These are phyloP conservation scores for Acholoe squamosa DNA, from an alignment of 2,888 invertebrate genomes.

Conservation along the genomic window DNA sequence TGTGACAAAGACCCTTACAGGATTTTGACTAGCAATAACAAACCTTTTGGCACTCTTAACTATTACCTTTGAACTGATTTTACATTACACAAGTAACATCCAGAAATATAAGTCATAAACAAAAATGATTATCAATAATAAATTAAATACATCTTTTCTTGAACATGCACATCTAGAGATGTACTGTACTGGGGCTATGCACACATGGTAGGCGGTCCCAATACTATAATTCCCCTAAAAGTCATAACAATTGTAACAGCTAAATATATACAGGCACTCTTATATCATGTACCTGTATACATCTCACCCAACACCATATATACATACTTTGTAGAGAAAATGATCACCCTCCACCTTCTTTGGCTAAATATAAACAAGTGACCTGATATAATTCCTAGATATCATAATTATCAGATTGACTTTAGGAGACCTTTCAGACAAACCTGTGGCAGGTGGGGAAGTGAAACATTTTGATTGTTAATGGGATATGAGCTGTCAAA, in stretches of 20 bases:
- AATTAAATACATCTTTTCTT: not conserved
- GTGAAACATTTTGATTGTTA: not conserved
- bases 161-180: not conserved
- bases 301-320: not conserved
- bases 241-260: slow-evolving; percentile 27
- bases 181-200: not conserved
- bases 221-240: not conserved
- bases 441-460: not conserved
- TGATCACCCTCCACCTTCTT: not conserved
- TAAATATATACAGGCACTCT: too few species aligned
- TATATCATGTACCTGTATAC: not conserved
- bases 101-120: slow-evolving; percentile 18
- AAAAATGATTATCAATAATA: not conserved
- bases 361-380: not conserved
- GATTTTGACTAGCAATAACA: slow-evolving; percentile 1
- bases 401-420: not conserved
- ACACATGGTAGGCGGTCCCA: not conserved
- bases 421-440: not conserved
- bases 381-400: not conserved
- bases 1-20: not conserved
- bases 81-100: not conserved
- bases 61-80: not conserved
- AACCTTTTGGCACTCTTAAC: not conserved
- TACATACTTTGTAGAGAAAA: not conserved
- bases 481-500: not conserved